Evolutionary conservation across 2,888 invertebrate genomes (phyloP).

Genomic region (Calliopum simillimum): DNA sequence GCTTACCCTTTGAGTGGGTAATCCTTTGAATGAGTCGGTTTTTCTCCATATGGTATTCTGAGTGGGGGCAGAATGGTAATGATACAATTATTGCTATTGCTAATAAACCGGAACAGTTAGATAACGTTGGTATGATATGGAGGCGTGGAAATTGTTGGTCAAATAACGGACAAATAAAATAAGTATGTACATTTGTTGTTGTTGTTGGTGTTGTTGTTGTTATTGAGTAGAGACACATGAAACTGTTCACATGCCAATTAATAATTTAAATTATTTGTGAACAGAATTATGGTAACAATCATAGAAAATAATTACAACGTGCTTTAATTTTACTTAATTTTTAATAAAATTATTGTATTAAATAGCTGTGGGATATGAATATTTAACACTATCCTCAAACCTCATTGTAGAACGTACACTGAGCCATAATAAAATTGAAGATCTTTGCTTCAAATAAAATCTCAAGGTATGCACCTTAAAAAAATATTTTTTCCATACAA

Average conservation of each 20-base stretch:
- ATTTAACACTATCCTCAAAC: too few species aligned
- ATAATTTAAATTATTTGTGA: conserved; percentile 21
- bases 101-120: conserved; percentile 14
- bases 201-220: too few species aligned
- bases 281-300: conserved; percentile 50
- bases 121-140: conserved; percentile 37
- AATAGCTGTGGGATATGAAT: too few species aligned
- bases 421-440: too few species aligned
- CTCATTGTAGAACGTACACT: too few species aligned
- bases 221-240: conserved; percentile 32
- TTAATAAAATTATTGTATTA: too few species aligned
- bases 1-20: conserved; percentile 43
- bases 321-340: too few species aligned
- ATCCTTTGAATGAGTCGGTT: background rate
- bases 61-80: conserved; percentile 51
- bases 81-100: conserved; percentile 52
- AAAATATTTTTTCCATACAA: too few species aligned
- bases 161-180: conserved; percentile 56
- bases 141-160: conserved; percentile 61
- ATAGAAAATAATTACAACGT: background rate
- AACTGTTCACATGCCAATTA: conserved; percentile 24
- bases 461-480: too few species aligned
- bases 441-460: too few species aligned
- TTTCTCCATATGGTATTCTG: conserved; percentile 28
- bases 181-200: conserved; percentile 38